These are phyloP conservation scores for Phainopepla nitens DNA, from an alignment of 2,113 vertebrate species.

Conservation along the genomic window DNA sequence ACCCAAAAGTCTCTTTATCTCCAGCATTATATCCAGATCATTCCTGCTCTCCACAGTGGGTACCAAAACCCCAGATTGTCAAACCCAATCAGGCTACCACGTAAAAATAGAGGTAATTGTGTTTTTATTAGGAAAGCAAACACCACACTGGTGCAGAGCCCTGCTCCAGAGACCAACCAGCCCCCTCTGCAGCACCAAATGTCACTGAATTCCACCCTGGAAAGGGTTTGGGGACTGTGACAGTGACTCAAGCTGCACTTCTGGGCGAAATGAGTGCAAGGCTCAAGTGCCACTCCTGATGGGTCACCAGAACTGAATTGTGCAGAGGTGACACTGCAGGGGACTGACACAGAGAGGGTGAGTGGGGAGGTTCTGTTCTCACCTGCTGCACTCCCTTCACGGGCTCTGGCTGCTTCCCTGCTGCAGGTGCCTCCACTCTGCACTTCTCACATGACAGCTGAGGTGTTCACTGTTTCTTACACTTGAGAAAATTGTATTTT, in stretches of 20 bases:
- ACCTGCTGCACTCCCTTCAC: background rate
- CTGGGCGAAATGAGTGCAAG: background rate
- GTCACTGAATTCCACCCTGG: background rate
- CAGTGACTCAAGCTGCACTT: background rate
- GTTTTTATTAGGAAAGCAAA: background rate
- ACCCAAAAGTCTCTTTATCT: background rate
- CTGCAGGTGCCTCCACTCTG: background rate
- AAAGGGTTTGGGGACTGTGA: background rate
- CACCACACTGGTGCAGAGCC: background rate
- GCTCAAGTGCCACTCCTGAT: background rate
- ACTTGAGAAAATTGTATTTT: background rate
- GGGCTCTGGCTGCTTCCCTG: background rate
- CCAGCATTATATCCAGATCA: background rate
- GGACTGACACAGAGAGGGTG: background rate
- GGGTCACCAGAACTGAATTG: background rate
- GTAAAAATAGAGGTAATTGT: background rate
- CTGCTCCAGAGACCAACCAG: background rate
- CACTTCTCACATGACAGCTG: background rate
- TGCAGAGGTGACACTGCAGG: background rate
- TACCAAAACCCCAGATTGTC: background rate
- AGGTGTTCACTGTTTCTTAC: background rate
- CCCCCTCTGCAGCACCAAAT: background rate
- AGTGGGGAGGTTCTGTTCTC: background rate
- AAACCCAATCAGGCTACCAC: accelerated
- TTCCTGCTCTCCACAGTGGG: background rate